Conservation (phyloP, 2,888 invertebrate species). For the Parnassius glacialis region DNA sequence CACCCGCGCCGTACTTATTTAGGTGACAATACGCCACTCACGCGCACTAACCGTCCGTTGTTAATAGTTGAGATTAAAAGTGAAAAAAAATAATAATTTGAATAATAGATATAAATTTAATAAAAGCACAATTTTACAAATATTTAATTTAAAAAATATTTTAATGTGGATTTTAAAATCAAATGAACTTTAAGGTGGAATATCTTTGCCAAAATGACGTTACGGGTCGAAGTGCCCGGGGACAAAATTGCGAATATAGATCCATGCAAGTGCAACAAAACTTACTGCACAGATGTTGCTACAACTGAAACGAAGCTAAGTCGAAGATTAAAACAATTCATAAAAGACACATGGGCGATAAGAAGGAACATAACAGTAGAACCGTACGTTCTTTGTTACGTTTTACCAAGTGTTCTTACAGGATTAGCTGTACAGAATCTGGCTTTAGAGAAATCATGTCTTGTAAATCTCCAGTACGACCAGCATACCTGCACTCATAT, state of each 20-base stretch:
- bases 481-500: conserved; percentile 76
- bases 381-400: conserved; percentile 84
- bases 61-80: conserved; percentile 23
- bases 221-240: conserved; percentile 73
- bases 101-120: conserved; percentile 28
- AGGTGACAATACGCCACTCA: conserved; percentile 46
- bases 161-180: conserved; percentile 42
- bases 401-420: conserved; percentile 84
- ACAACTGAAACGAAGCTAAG: conserved; percentile 60
- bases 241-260: conserved; percentile 67
- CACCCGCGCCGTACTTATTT: conserved; percentile 47
- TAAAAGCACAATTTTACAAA: conserved; percentile 11
- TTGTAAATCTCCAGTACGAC: conserved; percentile 78
- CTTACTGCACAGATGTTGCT: conserved; percentile 51
- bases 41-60: conserved; percentile 50
- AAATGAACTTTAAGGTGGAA: conserved; percentile 60
- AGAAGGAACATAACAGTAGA: conserved; percentile 82
- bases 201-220: conserved; percentile 67
- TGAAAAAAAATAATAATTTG: conserved; percentile 25
- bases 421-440: conserved; percentile 81
- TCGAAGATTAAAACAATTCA: conserved; percentile 59
- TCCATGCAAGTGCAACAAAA: conserved; percentile 63
- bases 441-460: conserved; percentile 81
- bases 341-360: conserved; percentile 66
- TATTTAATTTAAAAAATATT: conserved; percentile 27